Percentiles rank a stretch among this genome's conserved stretches.
Evolutionary conservation across 2,888 invertebrate species (phyloP).

Genomic region (Bursaphelenchus okinawaensis): DNA sequence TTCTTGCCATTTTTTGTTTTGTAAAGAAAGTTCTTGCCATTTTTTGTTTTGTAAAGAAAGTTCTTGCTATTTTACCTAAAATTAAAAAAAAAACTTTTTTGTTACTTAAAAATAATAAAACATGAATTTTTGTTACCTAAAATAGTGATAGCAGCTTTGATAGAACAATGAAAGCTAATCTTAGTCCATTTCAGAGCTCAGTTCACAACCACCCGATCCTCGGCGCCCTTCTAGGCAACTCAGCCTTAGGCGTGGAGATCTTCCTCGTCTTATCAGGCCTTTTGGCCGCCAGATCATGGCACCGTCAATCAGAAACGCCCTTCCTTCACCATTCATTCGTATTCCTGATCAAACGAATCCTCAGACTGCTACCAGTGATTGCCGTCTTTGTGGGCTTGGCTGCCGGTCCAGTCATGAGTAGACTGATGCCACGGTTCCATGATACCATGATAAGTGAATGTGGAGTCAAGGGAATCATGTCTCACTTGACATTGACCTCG

Average conservation of each 20-base stretch:
- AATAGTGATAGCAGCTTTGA: not conserved
- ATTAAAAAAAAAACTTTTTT: not conserved
- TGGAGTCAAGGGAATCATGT: constrained; percentile 36
- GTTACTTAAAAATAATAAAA: not conserved
- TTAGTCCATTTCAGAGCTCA: constrained; percentile 28
- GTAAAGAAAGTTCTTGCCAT: too few species aligned
- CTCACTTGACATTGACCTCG: constrained; percentile 44
- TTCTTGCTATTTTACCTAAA: not conserved
- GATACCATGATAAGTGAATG: constrained; percentile 49
- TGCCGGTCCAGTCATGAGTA: constrained; percentile 39
- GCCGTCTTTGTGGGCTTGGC: constrained; percentile 47
- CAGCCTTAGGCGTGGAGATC: constrained; percentile 53
- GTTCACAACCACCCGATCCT: constrained; percentile 51
- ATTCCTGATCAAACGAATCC: constrained; percentile 40
- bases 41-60: not conserved
- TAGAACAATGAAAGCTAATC: not conserved
- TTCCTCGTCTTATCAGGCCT: constrained; percentile 53
- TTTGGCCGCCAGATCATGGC: constrained; percentile 51
- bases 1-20: too few species aligned
- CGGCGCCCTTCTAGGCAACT: constrained; percentile 54
- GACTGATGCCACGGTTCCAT: constrained; percentile 39
- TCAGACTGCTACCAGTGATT: constrained; percentile 49
- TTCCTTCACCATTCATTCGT: constrained; percentile 39
- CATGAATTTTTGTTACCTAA: not conserved
- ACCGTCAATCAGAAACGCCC: constrained; percentile 28